A percentile compares a stretch with the other conserved stretches of the same genome.
phyloP scores from a whole-genome alignment of 2,113 vertebrate species.

The Hydropotes inermis region DNA sequence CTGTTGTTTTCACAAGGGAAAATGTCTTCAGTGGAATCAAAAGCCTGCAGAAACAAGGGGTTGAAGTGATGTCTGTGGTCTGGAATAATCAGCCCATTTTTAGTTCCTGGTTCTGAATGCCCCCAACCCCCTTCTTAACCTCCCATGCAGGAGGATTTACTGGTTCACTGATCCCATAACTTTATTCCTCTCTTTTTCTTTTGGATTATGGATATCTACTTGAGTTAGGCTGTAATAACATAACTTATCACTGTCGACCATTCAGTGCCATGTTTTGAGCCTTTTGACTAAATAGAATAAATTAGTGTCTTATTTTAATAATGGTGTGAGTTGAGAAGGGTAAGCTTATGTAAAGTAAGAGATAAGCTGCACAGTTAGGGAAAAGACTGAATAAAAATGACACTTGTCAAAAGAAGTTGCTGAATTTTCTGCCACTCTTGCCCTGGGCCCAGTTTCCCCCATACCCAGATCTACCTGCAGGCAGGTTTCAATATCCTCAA shows the following conservation, averaged over 20 bases:
- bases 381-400: not conserved
- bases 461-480: not conserved
- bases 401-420: not conserved
- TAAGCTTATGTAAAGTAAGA: conserved; percentile 54
- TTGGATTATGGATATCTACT: conserved; percentile 34
- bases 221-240: conserved; percentile 5
- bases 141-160: not conserved
- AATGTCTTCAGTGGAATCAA: not conserved
- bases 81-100: not conserved
- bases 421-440: not conserved
- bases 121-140: not conserved
- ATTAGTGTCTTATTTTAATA: conserved; percentile 57
- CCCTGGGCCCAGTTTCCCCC: no score
- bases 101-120: not conserved
- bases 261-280: conserved; percentile 1
- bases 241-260: conserved; percentile 29
- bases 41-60: not conserved
- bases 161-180: not conserved
- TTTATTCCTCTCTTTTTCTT: conserved; percentile 18
- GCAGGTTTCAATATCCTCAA: not conserved
- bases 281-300: conserved; percentile 33
- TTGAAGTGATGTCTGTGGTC: not conserved
- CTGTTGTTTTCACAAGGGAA: not conserved
- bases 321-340: not conserved
- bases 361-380: not conserved